Base-by-base conservation (phyloP, 2,797 vertebrate genomes). In the Spondyliosoma cantharus region DNA sequence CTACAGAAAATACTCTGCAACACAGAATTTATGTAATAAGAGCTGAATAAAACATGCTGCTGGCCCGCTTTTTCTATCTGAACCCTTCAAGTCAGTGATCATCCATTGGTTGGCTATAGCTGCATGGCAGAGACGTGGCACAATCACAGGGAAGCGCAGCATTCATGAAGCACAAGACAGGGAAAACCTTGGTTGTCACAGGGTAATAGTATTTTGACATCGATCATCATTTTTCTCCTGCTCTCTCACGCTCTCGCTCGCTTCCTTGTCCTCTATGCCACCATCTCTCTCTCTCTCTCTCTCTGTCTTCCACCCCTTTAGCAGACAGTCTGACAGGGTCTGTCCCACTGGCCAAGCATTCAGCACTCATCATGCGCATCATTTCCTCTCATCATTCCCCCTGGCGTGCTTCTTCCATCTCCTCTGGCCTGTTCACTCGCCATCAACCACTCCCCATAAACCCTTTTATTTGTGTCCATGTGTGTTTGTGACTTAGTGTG, bases 341-440 rank as follows among this genome's bases (percentile, higher is more conserved):
- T 90, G 89, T 94, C 94, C 93, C 93, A 90, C 90, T 93, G 92
- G 93, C 87, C 92, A 54, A 87, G 70, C 91, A 88, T 91, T 94
- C 94, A 94, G 88, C 91, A 88, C 91, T 93, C 89, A 94, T 93
- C 93, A 94, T 87, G 87, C 87, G 93, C 93, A 93, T 92, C 93
- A 92, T 93, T 94, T 94, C 92, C 92, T 89, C 87, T 84, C 89
- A 89, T 91, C 90, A 87, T 88, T 92, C 89, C 91, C 91, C 87
- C 85, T 20, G 67, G 88, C 89, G 89, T 84, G 86, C 82, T 90
- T 80, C 87, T 88, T 91, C 89, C 84, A 88, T 92, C 91, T 92
- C 84, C 78, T 89, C 81, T 84, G 89, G 84, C 88, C 85, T 84
- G 81, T 84, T 86, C 84, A 32, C 89, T 88, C 74, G 6, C 84